Conservation (phyloP, 2,888 invertebrate species). For the Meloe dianella region DNA sequence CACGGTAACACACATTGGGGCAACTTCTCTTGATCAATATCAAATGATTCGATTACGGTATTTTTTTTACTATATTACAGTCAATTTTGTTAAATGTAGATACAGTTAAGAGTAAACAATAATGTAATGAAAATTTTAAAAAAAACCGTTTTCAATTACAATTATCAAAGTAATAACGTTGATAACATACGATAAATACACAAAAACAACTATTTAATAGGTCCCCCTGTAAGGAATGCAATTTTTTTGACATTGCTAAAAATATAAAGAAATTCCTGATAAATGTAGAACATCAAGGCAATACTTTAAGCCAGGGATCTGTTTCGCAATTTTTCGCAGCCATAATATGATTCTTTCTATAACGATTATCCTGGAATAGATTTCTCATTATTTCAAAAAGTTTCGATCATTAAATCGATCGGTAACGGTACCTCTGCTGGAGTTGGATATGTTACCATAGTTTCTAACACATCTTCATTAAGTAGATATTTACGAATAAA, state of each 20-base stretch:
- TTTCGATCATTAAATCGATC: neutral
- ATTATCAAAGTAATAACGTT: too few species aligned
- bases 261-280: neutral
- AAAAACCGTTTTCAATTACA: too few species aligned
- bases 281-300: neutral
- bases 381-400: neutral
- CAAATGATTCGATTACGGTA: too few species aligned
- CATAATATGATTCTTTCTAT: neutral
- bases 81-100: too few species aligned
- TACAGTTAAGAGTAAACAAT: too few species aligned
- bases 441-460: neutral
- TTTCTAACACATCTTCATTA: neutral
- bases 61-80: too few species aligned
- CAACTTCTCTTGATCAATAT: too few species aligned
- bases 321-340: neutral
- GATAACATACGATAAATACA: too few species aligned
- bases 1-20: too few species aligned
- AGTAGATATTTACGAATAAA: neutral
- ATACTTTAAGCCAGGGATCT: slow-evolving; percentile 1
- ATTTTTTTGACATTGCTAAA: neutral
- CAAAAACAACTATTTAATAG: neutral
- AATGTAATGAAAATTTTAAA: too few species aligned
- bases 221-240: too few species aligned
- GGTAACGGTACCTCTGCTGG: neutral
- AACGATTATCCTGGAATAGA: neutral